Evolutionary conservation across 1,140 invertebrate species (phyloP).

Genomic region (Muscidifurax raptorellus): DNA sequence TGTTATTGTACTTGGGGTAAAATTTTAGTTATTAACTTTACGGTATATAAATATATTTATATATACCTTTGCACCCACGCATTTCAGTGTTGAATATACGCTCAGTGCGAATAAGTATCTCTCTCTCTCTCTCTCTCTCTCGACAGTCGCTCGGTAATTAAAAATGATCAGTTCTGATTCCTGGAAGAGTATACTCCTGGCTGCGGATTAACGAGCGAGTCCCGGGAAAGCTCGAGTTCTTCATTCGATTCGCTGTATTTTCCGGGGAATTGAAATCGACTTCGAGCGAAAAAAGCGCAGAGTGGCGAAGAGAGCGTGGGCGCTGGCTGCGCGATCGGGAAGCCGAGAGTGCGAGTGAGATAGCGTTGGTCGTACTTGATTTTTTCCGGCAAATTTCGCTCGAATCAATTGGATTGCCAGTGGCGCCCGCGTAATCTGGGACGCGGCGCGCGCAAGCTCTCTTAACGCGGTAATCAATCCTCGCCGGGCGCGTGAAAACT

Average conservation of each 20-base stretch:
- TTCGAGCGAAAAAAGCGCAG: background rate
- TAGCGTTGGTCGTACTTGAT: slow-evolving; percentile 16
- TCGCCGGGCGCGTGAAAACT: slow-evolving; percentile 44
- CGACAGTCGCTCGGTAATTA: slow-evolving; percentile 14
- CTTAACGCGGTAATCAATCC: slow-evolving; percentile 46
- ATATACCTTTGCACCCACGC: too few relatives aligned
- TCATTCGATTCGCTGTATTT: slow-evolving; percentile 33
- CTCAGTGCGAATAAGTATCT: too few relatives aligned
- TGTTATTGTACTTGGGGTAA: too few relatives aligned
- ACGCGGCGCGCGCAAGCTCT: background rate
- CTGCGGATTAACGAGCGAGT: background rate
- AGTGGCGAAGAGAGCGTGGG: background rate
- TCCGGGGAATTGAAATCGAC: slow-evolving; percentile 38
- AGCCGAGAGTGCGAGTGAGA: background rate
- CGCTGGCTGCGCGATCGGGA: background rate
- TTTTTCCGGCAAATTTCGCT: slow-evolving; percentile 36
- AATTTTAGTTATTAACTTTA: too few relatives aligned
- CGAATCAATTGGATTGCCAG: slow-evolving; percentile 35
- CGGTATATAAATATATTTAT: too few relatives aligned
- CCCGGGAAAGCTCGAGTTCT: background rate
- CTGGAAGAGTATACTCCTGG: background rate
- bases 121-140: too few relatives aligned
- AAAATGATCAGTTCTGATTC: slow-evolving; percentile 44
- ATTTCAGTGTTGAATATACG: too few relatives aligned
- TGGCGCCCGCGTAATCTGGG: slow-evolving; percentile 9